Evolutionary conservation across 2,113 vertebrate species (phyloP).

Genomic region (Raja brachyura): DNA sequence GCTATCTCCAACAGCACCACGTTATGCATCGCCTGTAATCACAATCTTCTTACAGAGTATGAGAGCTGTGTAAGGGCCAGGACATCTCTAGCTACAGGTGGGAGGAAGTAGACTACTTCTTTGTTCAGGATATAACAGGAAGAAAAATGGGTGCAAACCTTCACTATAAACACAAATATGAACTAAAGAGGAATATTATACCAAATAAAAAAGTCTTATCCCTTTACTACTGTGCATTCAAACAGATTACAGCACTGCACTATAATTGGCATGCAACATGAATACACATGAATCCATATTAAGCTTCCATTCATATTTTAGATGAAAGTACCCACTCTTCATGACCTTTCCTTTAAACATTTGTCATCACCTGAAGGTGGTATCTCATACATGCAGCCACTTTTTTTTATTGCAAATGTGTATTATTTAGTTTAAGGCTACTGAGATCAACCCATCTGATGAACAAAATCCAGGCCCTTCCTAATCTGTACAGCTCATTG

Average conservation of each 20-base stretch:
- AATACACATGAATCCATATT: neutral
- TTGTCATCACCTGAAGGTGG: neutral
- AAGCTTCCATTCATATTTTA: neutral
- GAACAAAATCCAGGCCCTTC: neutral
- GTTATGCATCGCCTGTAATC: no score
- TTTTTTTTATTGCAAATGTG: neutral
- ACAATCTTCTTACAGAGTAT: no score
- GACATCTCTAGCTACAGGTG: no score
- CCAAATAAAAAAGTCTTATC: neutral
- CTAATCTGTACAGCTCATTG: neutral
- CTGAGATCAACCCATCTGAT: neutral
- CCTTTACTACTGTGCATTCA: neutral
- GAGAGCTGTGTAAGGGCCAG: no score
- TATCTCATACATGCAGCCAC: neutral
- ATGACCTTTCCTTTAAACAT: neutral
- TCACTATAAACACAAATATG: no score
- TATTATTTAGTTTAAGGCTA: neutral
- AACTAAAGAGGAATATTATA: no score
- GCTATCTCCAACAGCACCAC: no score
- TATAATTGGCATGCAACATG: neutral
- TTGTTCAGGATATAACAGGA: no score
- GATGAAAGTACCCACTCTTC: neutral
- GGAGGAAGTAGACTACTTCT: no score
- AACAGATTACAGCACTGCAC: neutral
- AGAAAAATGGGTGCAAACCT: no score